These are phyloP conservation scores for Caenorhabditis sulstoni DNA, from an alignment of 2,888 invertebrate species.

Conservation along the genomic window DNA sequence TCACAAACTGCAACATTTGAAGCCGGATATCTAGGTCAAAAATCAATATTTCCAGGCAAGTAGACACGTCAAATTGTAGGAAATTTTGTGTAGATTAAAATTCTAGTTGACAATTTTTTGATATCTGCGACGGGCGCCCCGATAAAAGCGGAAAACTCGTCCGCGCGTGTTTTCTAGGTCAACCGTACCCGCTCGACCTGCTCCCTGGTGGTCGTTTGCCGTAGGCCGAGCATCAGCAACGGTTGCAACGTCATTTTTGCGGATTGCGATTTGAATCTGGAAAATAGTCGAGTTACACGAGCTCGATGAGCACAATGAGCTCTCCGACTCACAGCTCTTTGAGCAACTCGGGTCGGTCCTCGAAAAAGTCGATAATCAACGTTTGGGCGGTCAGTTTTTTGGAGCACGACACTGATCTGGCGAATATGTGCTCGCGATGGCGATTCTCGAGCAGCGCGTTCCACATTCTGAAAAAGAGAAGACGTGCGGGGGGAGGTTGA, in stretches of 20 bases:
- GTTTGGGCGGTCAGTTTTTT: conserved; percentile 18
- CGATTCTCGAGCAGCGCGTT: conserved; percentile 20
- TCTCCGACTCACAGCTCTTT: conserved; percentile 35
- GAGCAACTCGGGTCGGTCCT: conserved; percentile 17
- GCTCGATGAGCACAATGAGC: too few species aligned
- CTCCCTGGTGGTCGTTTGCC: neutral
- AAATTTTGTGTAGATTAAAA: too few species aligned
- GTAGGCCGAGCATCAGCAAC: neutral
- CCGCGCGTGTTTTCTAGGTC: too few species aligned
- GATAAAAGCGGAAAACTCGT: too few species aligned
- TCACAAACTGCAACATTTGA: too few species aligned
- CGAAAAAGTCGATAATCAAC: conserved; percentile 30
- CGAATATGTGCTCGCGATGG: conserved; percentile 31
- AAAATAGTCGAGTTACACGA: too few species aligned
- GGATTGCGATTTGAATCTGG: too few species aligned
- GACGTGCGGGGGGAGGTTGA: neutral
- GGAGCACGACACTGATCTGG: conserved; percentile 23
- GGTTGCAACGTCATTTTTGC: neutral
- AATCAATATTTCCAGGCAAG: too few species aligned
- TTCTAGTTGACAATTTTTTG: too few species aligned
- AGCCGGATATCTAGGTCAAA: too few species aligned
- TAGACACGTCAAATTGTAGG: too few species aligned
- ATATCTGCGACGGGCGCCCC: too few species aligned
- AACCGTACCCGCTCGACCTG: conserved; percentile 2
- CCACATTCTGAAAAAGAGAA: conserved; percentile 45